Evolutionary conservation across 2,888 invertebrate species (phyloP), one percentile per base, ranked within the genome.

Genomic region (Mactromeris polynyma): DNA sequence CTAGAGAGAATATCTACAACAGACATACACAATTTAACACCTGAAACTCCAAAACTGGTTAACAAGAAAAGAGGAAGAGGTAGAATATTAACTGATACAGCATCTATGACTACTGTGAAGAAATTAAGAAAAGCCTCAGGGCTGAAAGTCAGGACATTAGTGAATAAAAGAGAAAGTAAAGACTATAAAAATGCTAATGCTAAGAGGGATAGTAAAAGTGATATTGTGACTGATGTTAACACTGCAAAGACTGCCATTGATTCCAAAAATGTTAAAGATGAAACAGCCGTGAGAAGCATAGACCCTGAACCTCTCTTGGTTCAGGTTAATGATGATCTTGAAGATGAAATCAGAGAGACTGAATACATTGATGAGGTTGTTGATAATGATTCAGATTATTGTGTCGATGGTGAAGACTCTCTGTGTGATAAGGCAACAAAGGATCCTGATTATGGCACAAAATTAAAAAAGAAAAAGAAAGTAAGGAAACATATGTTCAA

Each of bases 381-480:
- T 36, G 58, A 6, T 38, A 36, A 81, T 21, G n/a, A 33, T 36
- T n/a, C 17, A 17, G 81, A 81, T 46, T 40, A 42, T 26, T 9
- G 14, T 7, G 79, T 40, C 26, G 2, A 46, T 31, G 51, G 31
- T 36, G 81, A 81, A 14, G 51, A 26, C 21, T 19, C 40, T 46
- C 17, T 6, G 14, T n/a, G 9, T 36, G 38, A 40, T 40, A 21
- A 79, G n/a, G 26, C 17, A n/a, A n/a, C 17, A 58, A 81, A 54
- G 21, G 81, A 81, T 81, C 81, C 81, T 17, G 81, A 81, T 58
- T 81, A 81, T 58, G 58, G 58, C 6, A 36, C 36, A 17, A 54
- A 58, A 14, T 36, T 58, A 81, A 81, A 58, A 58, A n/a, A 14
- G 36, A 58, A 81, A 14, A 79, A 26, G 19, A 46, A 51, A 33